Conservation (phyloP, 1,140 invertebrate species). For the Mycetomoellerius zeteki region DNA sequence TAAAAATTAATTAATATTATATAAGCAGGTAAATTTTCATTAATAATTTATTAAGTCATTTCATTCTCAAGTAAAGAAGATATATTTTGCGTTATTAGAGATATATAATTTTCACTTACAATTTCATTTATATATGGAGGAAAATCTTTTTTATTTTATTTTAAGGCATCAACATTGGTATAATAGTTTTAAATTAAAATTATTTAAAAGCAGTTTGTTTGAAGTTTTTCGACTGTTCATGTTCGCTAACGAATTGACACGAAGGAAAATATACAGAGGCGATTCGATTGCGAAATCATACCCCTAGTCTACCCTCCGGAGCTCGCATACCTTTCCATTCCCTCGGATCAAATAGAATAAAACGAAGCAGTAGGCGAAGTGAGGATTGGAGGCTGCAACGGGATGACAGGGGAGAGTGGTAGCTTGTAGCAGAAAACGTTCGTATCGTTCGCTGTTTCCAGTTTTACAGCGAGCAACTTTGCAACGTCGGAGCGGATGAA, state of each 20-base stretch:
- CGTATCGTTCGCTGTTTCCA: slow-evolving; percentile 74
- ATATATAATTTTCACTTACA: not conserved
- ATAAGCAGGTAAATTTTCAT: not conserved
- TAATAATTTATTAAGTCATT: slow-evolving; percentile 1
- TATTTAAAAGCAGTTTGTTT: slow-evolving; percentile 21
- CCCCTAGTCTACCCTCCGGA: slow-evolving; percentile 65
- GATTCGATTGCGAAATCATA: slow-evolving; percentile 78
- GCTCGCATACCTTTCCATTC: slow-evolving; percentile 65
- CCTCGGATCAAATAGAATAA: slow-evolving; percentile 76
- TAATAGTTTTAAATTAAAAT: slow-evolving; percentile 8
- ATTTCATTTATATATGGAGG: not conserved
- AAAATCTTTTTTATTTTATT: not conserved
- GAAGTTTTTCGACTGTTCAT: slow-evolving; percentile 39
- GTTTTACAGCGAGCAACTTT: slow-evolving; percentile 76
- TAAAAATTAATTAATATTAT: not conserved
- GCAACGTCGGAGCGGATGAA: slow-evolving; percentile 68
- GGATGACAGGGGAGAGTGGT: slow-evolving; percentile 31
- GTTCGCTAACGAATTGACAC: slow-evolving; percentile 78
- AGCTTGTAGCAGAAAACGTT: slow-evolving; percentile 68
- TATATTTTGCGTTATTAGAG: not conserved
- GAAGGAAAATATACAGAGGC: slow-evolving; percentile 77
- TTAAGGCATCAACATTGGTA: not conserved
- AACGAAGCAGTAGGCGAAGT: slow-evolving; percentile 68
- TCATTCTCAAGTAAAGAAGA: not conserved
- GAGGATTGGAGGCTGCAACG: slow-evolving; percentile 54